Conservation (phyloP, 2,888 invertebrate genomes). For the Harmothoe impar region DNA sequence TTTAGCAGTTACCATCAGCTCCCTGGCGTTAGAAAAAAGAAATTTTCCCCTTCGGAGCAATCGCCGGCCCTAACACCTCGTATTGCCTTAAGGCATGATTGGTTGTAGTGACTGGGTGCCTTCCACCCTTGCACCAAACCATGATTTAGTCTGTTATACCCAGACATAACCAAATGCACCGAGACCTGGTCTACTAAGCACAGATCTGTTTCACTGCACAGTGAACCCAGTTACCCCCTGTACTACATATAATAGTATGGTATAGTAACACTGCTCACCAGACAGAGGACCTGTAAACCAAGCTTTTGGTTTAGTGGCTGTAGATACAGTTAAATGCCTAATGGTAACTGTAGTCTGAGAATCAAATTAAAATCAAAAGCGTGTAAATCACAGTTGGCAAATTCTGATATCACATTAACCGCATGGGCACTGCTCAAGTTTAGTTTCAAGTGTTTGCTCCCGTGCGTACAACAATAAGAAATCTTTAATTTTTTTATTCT, state of each 20-base stretch:
- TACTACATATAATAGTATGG: neutral
- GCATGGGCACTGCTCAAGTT: conserved; percentile 57
- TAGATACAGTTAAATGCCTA: too few relatives aligned
- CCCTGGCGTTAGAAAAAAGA: neutral
- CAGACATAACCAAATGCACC: neutral
- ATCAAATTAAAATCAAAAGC: conserved; percentile 4
- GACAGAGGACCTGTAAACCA: neutral
- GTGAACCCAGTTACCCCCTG: neutral
- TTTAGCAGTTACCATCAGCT: conserved; percentile 34
- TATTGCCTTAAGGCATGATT: neutral
- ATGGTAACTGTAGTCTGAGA: conserved; percentile 33
- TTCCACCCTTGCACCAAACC: neutral
- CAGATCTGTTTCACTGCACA: neutral
- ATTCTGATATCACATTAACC: conserved; percentile 54
- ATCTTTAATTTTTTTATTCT: too few relatives aligned
- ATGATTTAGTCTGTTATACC: neutral
- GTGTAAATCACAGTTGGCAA: conserved; percentile 61
- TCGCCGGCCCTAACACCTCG: too few relatives aligned
- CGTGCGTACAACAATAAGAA: conserved; percentile 1
- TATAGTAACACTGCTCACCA: neutral
- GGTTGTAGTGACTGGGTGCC: neutral
- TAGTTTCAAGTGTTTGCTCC: conserved; percentile 56
- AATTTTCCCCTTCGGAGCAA: too few relatives aligned
- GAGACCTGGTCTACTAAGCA: neutral
- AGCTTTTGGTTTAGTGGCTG: neutral